Percentiles rank a stretch among this genome's conserved stretches.
Evolutionary conservation across 2,113 vertebrate species (phyloP).

Genomic region (Arizona elegans): DNA sequence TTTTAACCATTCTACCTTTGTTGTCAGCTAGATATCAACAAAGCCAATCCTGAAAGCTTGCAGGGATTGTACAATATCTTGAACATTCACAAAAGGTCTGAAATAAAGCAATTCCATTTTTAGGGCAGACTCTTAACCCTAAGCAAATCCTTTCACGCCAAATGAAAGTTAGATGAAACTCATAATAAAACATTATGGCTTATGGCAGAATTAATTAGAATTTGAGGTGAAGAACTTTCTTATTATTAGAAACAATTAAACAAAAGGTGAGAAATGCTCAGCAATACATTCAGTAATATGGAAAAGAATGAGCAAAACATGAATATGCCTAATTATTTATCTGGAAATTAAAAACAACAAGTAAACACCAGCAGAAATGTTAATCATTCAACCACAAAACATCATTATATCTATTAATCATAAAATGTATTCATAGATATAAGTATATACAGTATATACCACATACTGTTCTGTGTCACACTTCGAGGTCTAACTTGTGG

Average conservation of each 20-base stretch:
- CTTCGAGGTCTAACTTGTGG: background rate
- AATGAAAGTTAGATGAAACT: constrained; percentile 65
- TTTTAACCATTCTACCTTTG: background rate
- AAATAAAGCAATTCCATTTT: constrained; percentile 54
- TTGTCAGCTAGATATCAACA: background rate
- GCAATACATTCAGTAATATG: constrained; percentile 30
- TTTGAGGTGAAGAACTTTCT: constrained; percentile 52
- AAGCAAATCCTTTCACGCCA: constrained; percentile 59
- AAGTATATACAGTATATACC: background rate
- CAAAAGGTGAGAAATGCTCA: constrained; percentile 46
- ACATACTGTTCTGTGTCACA: background rate
- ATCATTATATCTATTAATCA: background rate
- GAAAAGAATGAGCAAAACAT: constrained; percentile 43
- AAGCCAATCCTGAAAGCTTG: constrained; percentile 6
- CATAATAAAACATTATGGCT: constrained; percentile 60
- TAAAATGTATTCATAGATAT: background rate
- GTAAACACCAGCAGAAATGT: background rate
- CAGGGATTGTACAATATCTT: constrained; percentile 41
- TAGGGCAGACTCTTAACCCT: constrained; percentile 43
- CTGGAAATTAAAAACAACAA: background rate
- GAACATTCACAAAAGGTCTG: constrained; percentile 57
- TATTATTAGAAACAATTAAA: constrained; percentile 48
- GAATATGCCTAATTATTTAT: constrained; percentile 28
- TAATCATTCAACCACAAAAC: background rate
- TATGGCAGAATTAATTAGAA: constrained; percentile 67